A percentile compares a stretch with the other conserved stretches of the same genome.
phyloP scores from a whole-genome alignment of 2,888 invertebrate genomes.

The Halictus ligatus region DNA sequence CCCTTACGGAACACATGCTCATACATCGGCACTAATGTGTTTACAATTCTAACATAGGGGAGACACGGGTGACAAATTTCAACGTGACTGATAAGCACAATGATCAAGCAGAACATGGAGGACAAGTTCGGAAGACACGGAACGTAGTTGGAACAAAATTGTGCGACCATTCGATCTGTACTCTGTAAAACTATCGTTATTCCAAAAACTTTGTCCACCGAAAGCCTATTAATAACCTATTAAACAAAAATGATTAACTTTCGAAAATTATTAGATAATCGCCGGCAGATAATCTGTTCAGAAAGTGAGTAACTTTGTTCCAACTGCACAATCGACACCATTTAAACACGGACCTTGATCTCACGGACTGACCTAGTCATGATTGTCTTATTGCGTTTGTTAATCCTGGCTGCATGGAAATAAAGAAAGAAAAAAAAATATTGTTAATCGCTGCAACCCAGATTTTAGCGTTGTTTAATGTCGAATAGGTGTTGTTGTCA shows the following conservation, averaged over 20 bases:
- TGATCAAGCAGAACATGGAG: conserved; percentile 31
- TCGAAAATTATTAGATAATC: too few relatives aligned
- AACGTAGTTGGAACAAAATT: conserved; percentile 4
- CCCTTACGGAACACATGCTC: conserved; percentile 18
- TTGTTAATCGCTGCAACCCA: conserved; percentile 37
- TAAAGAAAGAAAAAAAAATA: conserved; percentile 67
- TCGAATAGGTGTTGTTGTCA: not conserved
- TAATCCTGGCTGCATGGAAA: conserved; percentile 77
- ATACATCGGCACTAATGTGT: not conserved
- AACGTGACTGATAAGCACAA: conserved; percentile 11
- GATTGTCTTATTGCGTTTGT: conserved; percentile 70
- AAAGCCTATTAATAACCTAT: not conserved
- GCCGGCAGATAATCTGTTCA: not conserved
- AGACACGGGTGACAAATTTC: not conserved
- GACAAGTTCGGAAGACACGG: conserved; percentile 26
- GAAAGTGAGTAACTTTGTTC: not conserved
- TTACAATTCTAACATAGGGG: not conserved
- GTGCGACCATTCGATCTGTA: not conserved
- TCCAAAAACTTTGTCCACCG: not conserved
- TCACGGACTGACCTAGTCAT: conserved; percentile 77
- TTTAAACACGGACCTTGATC: conserved; percentile 58
- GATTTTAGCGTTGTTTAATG: conserved; percentile 9
- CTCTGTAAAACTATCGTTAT: not conserved
- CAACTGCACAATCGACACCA: conserved; percentile 29
- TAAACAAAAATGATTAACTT: too few relatives aligned